Evolutionary conservation across 2,888 invertebrate genomes (phyloP).

Genomic region (Chouioia cunea): DNA sequence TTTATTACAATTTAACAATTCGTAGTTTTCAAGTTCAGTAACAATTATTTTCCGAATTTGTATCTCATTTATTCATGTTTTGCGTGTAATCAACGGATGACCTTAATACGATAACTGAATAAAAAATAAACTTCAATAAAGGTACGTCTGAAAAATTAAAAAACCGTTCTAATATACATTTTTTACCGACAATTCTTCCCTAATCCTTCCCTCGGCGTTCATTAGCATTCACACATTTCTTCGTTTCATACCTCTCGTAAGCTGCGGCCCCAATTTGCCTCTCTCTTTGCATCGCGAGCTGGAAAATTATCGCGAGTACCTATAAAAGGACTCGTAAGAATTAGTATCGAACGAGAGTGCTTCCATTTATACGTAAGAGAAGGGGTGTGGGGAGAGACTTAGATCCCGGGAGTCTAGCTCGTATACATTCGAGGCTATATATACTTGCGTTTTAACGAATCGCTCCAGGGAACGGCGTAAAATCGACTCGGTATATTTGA

Average conservation of each 20-base stretch:
- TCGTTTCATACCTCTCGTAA: neutral
- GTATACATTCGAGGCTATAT: neutral
- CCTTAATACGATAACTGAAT: too few relatives aligned
- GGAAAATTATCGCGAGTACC: constrained; percentile 44
- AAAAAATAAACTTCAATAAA: too few relatives aligned
- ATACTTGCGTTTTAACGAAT: constrained; percentile 20
- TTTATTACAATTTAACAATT: too few relatives aligned
- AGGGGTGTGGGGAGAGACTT: constrained; percentile 3
- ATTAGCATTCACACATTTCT: neutral
- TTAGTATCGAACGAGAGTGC: constrained; percentile 42
- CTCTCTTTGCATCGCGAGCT: neutral
- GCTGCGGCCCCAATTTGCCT: too few relatives aligned
- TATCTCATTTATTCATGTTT: too few relatives aligned
- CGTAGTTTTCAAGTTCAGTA: too few relatives aligned
- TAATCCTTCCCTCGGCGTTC: neutral
- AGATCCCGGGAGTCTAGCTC: neutral
- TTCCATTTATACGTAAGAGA: constrained; percentile 9
- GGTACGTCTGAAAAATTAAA: too few relatives aligned
- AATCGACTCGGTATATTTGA: constrained; percentile 32
- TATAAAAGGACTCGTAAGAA: constrained; percentile 49
- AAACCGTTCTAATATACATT: too few relatives aligned
- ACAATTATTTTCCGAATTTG: too few relatives aligned
- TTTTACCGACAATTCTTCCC: neutral
- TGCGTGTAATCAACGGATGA: too few relatives aligned
- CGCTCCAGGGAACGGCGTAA: constrained; percentile 7